Conservation (phyloP, 2,113 vertebrate species). For the Salvelinus sp. region DNA sequence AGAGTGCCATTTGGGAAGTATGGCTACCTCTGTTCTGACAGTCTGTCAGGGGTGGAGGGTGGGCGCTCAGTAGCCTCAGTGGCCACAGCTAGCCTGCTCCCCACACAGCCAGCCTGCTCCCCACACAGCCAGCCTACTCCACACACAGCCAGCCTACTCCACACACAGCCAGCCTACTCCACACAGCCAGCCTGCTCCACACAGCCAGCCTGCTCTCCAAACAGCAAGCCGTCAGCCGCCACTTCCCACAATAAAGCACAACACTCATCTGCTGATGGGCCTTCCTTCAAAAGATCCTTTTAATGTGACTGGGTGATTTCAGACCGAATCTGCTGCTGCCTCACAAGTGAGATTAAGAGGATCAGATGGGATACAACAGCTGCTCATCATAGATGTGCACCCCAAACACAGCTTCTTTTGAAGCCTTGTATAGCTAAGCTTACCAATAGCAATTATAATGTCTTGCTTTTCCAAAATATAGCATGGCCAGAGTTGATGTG, state of each 20-base stretch:
- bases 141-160: too few species aligned
- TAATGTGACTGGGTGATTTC: conserved; percentile 67
- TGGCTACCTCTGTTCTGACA: conserved; percentile 19
- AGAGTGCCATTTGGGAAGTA: too few species aligned
- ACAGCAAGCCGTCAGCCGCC: conserved; percentile 30
- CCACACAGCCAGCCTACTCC: too few species aligned
- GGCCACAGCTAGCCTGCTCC: conserved; percentile 7
- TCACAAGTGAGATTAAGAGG: conserved; percentile 55
- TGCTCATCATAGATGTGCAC: conserved; percentile 43
- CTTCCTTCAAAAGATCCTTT: conserved; percentile 61
- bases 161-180: too few species aligned
- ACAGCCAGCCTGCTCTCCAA: too few species aligned
- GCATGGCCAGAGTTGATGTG: conserved; percentile 5
- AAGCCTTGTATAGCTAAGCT: conserved; percentile 19
- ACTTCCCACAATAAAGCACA: conserved; percentile 63
- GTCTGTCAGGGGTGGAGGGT: conserved; percentile 59
- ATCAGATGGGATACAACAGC: conserved; percentile 51
- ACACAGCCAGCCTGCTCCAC: too few species aligned
- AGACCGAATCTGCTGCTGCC: conserved; percentile 48
- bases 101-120: conserved; percentile 9
- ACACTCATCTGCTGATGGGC: conserved; percentile 68
- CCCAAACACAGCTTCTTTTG: conserved; percentile 27
- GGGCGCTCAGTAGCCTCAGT: conserved; percentile 51
- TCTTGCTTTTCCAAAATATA: conserved; percentile 12
- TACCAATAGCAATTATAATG: conserved; percentile 30